Conservation (phyloP, 2,113 vertebrate genomes). For the Pandion haliaetus region DNA sequence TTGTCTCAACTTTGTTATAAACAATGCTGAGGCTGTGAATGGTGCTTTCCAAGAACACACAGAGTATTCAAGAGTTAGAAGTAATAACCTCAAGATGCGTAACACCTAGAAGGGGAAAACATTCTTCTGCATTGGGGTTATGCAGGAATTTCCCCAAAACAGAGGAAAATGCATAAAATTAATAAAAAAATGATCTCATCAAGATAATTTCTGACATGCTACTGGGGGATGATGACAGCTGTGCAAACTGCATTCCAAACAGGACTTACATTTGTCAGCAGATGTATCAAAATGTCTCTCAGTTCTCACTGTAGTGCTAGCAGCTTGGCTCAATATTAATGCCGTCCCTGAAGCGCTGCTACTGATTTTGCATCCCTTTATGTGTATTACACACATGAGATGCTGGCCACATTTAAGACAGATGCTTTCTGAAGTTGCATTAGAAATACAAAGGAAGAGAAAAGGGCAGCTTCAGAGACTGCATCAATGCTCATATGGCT, state of each 20-base stretch:
- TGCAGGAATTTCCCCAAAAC: neutral
- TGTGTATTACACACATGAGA: neutral
- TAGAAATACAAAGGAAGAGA: neutral
- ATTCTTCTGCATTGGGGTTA: neutral
- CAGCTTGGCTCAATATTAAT: neutral
- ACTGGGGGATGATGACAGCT: neutral
- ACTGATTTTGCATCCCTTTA: neutral
- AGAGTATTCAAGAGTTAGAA: neutral
- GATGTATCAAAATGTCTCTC: neutral
- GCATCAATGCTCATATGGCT: neutral
- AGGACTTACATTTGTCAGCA: slow-evolving; percentile 13
- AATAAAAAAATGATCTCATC: neutral
- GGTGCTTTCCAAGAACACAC: neutral
- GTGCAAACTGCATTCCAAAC: neutral
- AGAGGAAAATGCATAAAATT: neutral
- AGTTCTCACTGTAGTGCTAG: neutral
- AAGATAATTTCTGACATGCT: neutral
- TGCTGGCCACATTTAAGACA: neutral
- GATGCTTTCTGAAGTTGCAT: neutral
- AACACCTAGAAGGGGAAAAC: neutral
- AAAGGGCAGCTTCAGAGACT: neutral
- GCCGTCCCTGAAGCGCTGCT: neutral
- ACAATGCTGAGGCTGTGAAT: neutral
- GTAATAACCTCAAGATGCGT: neutral
- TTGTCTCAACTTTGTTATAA: neutral